A percentile compares a stretch with the other conserved stretches of the same genome.
Evolutionary conservation across 2,113 vertebrate species (phyloP).

Genomic region (Proterorhinus semilunaris): DNA sequence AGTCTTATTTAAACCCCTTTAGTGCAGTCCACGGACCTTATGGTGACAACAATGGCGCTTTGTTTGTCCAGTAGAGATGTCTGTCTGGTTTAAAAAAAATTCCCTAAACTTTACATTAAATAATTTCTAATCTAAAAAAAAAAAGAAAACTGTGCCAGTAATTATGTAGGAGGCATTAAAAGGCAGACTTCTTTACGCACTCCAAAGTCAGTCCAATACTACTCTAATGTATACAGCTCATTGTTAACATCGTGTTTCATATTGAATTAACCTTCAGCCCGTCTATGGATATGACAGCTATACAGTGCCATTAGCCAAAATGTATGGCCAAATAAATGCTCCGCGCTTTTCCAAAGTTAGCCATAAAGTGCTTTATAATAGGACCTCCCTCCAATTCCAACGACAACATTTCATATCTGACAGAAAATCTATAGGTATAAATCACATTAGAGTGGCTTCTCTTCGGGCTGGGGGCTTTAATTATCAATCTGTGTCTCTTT

Average conservation of each 20-base stretch:
- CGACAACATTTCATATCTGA: slow-evolving; percentile 93
- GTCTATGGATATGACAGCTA: slow-evolving; percentile 9
- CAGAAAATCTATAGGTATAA: slow-evolving; percentile 99
- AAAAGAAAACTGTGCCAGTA: too few relatives aligned
- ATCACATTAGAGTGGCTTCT: slow-evolving; percentile 93
- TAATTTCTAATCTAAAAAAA: too few relatives aligned
- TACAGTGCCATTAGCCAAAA: slow-evolving; percentile 39
- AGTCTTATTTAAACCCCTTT: too few relatives aligned
- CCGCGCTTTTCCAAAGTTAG: slow-evolving; percentile 75
- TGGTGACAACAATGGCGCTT: too few relatives aligned
- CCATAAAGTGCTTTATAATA: slow-evolving; percentile 88
- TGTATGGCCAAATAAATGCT: slow-evolving; percentile 72
- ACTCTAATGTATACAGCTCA: slow-evolving; percentile 9
- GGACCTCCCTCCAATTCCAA: slow-evolving; percentile 92
- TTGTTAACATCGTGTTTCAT: slow-evolving; percentile 35
- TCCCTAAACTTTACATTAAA: too few relatives aligned
- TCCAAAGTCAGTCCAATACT: background rate
- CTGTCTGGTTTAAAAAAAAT: too few relatives aligned
- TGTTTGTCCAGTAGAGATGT: too few relatives aligned
- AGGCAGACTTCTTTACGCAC: too few relatives aligned
- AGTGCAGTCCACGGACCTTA: too few relatives aligned
- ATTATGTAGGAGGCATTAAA: too few relatives aligned
- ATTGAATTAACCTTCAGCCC: slow-evolving; percentile 61
- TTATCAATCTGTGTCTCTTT: slow-evolving; percentile 99
- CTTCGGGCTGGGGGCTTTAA: slow-evolving; percentile 85